Evolutionary conservation across 2,888 invertebrate species (phyloP), one percentile per base, ranked within the genome.

Genomic region (Tachina grossa): DNA sequence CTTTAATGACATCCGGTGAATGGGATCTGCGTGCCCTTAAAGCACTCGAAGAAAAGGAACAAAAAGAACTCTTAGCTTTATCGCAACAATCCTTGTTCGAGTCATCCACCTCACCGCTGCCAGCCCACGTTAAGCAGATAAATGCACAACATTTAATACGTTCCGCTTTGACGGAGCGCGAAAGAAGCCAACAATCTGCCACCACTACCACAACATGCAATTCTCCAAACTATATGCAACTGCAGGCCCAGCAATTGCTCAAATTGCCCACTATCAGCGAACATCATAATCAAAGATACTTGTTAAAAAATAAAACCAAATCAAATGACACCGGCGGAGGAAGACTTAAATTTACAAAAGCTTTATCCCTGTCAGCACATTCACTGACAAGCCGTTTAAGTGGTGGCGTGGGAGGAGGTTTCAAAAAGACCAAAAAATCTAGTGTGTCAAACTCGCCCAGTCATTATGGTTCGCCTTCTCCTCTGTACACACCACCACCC

Each of bases 1-100:
- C 49, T 83, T 90, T 89, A 87, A 93, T 93, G 93, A 90, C 92
- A 88, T 93, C 93, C 87, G 92, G 92, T 74, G 93, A 93, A 89
- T 93, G 93, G 93, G 93, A 93, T 88, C 88, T 93, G 87, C 90
- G 91, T 87, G 93, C 93, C 88, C 90, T 93, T 9, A 92, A 92
- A 87, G 93, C 93, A 90, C 92, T 93, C 81, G 92, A 93, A 89
- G 92, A 92, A 87, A 92, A 93, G 89, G 92, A 93, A 87, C 90
- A 92, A 87, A 91, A 90, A 74, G 82, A 85, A 13, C 92, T 92
- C 84, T 89, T 92, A 86, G 91, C 91, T 14, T 89, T 92, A 49
- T 92, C 91, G 86, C 91, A 92, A 84, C 90, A 89, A 85, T 92
- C 90, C 83, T 89, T 92, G 9, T 91, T 91, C 63, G 90, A 92